Base-by-base conservation (phyloP, 1,140 invertebrate species). In the Papilio dardanus region DNA sequence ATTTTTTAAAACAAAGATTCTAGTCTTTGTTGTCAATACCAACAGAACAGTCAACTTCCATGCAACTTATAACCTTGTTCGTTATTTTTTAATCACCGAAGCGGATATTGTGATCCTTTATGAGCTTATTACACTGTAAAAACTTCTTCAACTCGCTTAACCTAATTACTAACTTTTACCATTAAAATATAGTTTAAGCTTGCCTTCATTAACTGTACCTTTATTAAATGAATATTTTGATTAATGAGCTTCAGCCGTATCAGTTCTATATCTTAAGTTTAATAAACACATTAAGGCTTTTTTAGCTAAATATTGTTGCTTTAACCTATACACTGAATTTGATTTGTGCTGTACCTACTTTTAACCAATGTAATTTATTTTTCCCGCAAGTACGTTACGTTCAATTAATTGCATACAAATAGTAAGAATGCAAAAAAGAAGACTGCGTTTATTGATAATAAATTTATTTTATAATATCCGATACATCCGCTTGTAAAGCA, bases 401-500 rank as follows among this genome's bases (percentile, higher is more conserved):
- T 12, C 21, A 24, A 54, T 54, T 24, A 24, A 54, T 50, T 21
- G 7, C 21, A 50, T 50, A 4, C 42, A 46, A 6, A 46, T 46
- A 46, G 16, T n/a, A 50, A 19, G 16, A 50, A 50, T n/a, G n/a
- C 46, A 58, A 28, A 58, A 28, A 24, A 58, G 54, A 2, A 58
- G 50, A 54, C 19, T 0, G n/a, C 3, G 54, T 58, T 58, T 28
- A 58, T 28, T 58, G 21, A 58, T 58, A 58, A 58, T 58, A 8
- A 58, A 28, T 58, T 28, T 28, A 58, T 24, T 50, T 46, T 6
- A 42, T 28, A 24, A 46, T 71, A 42, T 68, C 19, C 31, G 66
- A 67, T 24, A 68, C 33, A 68, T 68, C 66, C 66, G 66, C 24
- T 68, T 35, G 16, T 35, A 40, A 37, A 24, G 66, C 66, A 68